A percentile compares a stretch with the other conserved stretches of the same genome.
phyloP scores from a whole-genome alignment of 2,113 vertebrate genomes.

The Carollia perspicillata region DNA sequence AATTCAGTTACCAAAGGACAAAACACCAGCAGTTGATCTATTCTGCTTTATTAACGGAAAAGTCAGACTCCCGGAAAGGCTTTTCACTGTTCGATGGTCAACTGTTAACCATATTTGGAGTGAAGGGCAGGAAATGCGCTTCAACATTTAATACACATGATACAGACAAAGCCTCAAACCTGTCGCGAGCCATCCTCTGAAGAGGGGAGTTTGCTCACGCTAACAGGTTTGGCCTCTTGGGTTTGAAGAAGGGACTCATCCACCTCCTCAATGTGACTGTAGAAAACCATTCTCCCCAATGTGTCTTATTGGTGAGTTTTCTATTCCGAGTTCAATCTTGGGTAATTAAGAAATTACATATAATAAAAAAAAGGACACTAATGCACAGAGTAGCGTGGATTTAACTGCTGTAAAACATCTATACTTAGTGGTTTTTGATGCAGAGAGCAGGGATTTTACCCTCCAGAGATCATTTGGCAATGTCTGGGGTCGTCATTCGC shows the following conservation, averaged over 20 bases:
- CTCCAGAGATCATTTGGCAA: not conserved
- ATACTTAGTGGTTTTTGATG: not conserved
- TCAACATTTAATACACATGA: not conserved
- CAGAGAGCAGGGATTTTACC: not conserved
- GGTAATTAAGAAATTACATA: not conserved
- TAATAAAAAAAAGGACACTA: not conserved
- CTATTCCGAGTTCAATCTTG: not conserved
- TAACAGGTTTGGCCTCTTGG: not conserved
- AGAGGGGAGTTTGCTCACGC: not conserved
- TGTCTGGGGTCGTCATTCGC: not conserved
- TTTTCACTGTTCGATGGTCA: not conserved
- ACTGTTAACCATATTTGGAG: not conserved
- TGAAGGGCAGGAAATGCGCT: not conserved
- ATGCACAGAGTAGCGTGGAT: not conserved
- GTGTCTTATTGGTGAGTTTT: not conserved
- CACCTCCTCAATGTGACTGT: not conserved
- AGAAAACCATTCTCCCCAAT: not conserved
- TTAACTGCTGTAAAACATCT: not conserved
- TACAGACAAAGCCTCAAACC: not conserved
- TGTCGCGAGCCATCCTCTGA: not conserved
- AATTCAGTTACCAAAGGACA: slow-evolving; percentile 35
- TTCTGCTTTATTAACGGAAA: slow-evolving; percentile 27
- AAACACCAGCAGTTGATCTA: not conserved
- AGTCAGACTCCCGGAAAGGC: not conserved
- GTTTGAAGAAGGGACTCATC: not conserved